phyloP scores from a whole-genome alignment of 2,888 invertebrate species.

The Brenthis hecate region DNA sequence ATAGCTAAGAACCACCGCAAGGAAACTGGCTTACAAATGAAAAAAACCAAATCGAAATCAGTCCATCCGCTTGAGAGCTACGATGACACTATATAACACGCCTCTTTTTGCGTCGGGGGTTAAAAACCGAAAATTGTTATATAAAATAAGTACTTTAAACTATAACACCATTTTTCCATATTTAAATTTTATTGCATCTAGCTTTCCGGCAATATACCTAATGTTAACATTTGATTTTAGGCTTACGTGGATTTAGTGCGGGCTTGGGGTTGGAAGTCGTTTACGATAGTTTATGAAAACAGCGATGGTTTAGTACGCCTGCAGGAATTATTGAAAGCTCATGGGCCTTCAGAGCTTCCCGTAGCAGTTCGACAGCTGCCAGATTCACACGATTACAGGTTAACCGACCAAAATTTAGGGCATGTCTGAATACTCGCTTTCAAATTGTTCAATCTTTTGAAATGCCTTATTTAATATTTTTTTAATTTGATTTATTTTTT shows the following conservation, averaged over 20 bases:
- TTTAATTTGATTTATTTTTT: too few species aligned
- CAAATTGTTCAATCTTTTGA: background rate
- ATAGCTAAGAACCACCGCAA: too few species aligned
- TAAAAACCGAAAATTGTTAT: too few species aligned
- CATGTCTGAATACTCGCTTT: background rate
- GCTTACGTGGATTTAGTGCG: slow-evolving; percentile 95
- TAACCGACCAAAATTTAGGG: slow-evolving; percentile 33
- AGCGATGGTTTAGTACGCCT: slow-evolving; percentile 95
- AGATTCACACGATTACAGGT: slow-evolving; percentile 94
- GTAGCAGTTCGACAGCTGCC: slow-evolving; percentile 92
- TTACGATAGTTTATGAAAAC: slow-evolving; percentile 97
- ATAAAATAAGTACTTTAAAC: too few species aligned
- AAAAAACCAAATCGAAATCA: too few species aligned
- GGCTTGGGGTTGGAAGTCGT: slow-evolving; percentile 97
- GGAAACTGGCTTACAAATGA: too few species aligned
- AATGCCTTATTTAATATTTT: too few species aligned
- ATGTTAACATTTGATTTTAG: slow-evolving; percentile 64
- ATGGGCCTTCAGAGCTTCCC: slow-evolving; percentile 91
- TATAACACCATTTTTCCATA: too few species aligned
- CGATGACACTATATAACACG: too few species aligned
- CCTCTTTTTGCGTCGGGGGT: too few species aligned
- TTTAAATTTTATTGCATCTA: too few species aligned
- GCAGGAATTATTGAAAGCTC: slow-evolving; percentile 93
- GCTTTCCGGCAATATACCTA: background rate
- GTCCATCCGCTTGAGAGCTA: too few species aligned